Conservation (phyloP, 2,113 vertebrate species). For the Ptilorrhoa leucosticta region DNA sequence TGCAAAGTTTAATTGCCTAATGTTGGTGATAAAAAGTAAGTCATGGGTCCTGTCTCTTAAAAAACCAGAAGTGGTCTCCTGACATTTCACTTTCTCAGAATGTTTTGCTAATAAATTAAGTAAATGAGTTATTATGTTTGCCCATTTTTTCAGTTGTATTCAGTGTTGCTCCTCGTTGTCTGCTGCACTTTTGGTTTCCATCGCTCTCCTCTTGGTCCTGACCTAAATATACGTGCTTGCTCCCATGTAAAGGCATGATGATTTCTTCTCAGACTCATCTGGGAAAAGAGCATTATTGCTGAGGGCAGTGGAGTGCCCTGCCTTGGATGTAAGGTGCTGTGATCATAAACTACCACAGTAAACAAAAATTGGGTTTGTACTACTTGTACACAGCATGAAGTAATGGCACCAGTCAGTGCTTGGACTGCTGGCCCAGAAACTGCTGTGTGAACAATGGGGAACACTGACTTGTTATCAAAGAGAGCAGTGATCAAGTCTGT, state of each 20-base stretch:
- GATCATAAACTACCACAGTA: background rate
- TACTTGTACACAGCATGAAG: background rate
- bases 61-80: background rate
- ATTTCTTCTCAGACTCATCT: background rate
- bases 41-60: background rate
- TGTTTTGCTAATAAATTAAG: background rate
- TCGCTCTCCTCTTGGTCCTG: background rate
- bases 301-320: background rate
- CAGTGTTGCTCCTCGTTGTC: background rate
- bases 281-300: background rate
- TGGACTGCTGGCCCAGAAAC: background rate
- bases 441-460: background rate
- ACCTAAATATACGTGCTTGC: background rate
- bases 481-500: background rate
- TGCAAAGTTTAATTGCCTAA: background rate
- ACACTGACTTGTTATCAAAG: background rate
- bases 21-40: background rate
- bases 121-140: background rate
- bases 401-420: background rate
- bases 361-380: background rate
- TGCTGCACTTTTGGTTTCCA: background rate
- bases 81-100: background rate
- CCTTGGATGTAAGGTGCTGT: background rate
- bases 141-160: background rate
- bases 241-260: background rate